A percentile compares a stretch with the other conserved stretches of the same genome.
These are phyloP conservation scores for Myodes glareolus DNA, from an alignment of 2,113 vertebrate species.

Conservation along the genomic window DNA sequence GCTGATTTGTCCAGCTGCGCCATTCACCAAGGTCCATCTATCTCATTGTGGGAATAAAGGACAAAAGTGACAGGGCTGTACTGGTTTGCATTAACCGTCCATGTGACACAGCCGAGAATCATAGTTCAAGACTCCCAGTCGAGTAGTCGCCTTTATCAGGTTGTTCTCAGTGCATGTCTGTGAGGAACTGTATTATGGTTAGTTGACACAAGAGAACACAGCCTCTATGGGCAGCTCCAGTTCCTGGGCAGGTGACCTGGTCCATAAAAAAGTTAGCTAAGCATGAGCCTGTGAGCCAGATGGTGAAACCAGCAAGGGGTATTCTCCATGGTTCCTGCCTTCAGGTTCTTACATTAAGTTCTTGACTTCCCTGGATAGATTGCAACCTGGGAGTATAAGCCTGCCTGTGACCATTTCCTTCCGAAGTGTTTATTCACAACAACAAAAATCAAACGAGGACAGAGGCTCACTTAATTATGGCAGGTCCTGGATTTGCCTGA, in stretches of 20 bases:
- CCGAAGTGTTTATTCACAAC: not conserved
- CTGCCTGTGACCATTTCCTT: not conserved
- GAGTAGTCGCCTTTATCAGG: not conserved
- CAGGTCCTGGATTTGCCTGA: not conserved
- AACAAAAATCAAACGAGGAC: not conserved
- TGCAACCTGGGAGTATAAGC: too few species aligned
- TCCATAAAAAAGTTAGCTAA: not conserved
- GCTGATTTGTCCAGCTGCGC: not conserved
- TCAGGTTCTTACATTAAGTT: not conserved
- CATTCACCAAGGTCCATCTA: not conserved
- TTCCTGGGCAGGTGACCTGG: not conserved
- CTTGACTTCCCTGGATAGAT: not conserved
- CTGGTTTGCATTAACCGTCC: not conserved
- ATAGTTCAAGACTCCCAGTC: not conserved
- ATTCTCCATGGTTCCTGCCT: not conserved
- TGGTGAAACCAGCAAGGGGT: accelerated
- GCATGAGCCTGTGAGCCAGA: not conserved
- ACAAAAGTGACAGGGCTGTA: not conserved
- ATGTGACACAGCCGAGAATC: not conserved
- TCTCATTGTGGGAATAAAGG: not conserved
- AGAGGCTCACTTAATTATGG: not conserved
- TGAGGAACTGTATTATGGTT: too few species aligned
- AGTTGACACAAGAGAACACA: not conserved
- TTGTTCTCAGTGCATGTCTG: not conserved
- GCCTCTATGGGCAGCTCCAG: not conserved